These are phyloP conservation scores for Oceanodroma leucorhoa DNA, from an alignment of 2,797 vertebrate genomes.

Conservation along the genomic window DNA sequence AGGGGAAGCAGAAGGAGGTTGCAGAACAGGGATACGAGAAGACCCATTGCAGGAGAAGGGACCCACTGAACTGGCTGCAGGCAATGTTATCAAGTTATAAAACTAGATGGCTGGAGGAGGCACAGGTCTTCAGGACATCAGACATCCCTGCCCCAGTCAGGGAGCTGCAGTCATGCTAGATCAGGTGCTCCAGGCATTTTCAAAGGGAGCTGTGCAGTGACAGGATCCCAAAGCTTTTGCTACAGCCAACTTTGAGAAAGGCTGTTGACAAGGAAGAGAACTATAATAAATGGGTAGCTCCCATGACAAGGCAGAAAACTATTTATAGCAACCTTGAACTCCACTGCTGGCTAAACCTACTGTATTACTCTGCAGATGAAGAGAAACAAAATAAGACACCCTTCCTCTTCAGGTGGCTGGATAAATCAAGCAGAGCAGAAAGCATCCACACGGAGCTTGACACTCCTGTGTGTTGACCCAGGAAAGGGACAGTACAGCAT, in stretches of 20 bases:
- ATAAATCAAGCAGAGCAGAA: background rate
- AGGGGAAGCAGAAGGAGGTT: background rate
- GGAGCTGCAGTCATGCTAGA: background rate
- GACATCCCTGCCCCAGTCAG: background rate
- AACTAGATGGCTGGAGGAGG: background rate
- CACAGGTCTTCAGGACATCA: background rate
- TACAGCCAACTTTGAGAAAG: constrained; percentile 4
- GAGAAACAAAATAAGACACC: background rate
- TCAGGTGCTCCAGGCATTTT: background rate
- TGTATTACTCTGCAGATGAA: background rate
- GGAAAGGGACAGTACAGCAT: background rate
- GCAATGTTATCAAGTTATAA: background rate
- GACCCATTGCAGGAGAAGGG: background rate
- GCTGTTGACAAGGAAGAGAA: constrained; percentile 64
- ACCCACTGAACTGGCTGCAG: background rate
- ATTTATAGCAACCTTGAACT: constrained; percentile 74
- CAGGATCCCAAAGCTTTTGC: background rate
- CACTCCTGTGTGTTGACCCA: background rate
- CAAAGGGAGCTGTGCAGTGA: background rate
- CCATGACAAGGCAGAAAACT: constrained; percentile 63
- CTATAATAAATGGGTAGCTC: constrained; percentile 71
- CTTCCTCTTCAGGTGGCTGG: background rate
- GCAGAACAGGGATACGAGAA: background rate
- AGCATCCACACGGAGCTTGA: background rate
- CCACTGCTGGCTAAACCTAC: constrained; percentile 29